Base-by-base conservation (phyloP, 1,140 invertebrate genomes). In the Drosophila pseudoananassae region DNA sequence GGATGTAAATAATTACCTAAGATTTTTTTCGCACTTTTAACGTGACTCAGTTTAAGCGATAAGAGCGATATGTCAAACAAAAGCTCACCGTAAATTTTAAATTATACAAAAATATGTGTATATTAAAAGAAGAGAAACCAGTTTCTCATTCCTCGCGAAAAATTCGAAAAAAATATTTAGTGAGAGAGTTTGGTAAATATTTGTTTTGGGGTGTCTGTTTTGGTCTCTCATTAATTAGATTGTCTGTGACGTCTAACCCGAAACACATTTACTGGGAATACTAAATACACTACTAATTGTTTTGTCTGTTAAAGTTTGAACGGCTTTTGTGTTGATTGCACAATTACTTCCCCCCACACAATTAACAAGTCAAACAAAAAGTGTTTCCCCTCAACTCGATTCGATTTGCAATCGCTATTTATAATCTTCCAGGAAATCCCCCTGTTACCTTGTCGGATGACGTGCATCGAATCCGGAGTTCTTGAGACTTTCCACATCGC, bases 401-500 rank as follows among this genome's bases (percentile, higher is more conserved):
- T 68, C 25, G 36, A 64, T 68, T 23, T 6, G 23, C 53, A 45
- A 58, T 46, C 36, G 12, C 43, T 15, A n/a, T 14, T 6, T 14
- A 40, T 73, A 60, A 68, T 78, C 54, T 36, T 6, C 20, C 38
- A 59, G 59, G 25, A 45, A 59, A 65, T 43, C 10, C 38, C 50
- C 43, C 45, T 5, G 64, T 76, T 60, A 91, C 90, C 90, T 76
- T 3, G 90, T 91, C 33, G 66, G 90, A 75, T 91, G 90, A 72
- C 81, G 73, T 53, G 87, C 76, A 80, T 91, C 68, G 50, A 91
- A 91, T 20, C 83, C 82, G 10, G 90, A 91, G 29, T 54, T 68
- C 9, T 60, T 65, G n/a, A 91, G 56, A 7, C 70, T 74, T 38
- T 82, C 78, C 58, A 76, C 63, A 71, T 90, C 81, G 23, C 76